These are phyloP conservation scores for Psix sp. DNA, from an alignment of 1,140 invertebrate genomes.

Conservation along the genomic window DNA sequence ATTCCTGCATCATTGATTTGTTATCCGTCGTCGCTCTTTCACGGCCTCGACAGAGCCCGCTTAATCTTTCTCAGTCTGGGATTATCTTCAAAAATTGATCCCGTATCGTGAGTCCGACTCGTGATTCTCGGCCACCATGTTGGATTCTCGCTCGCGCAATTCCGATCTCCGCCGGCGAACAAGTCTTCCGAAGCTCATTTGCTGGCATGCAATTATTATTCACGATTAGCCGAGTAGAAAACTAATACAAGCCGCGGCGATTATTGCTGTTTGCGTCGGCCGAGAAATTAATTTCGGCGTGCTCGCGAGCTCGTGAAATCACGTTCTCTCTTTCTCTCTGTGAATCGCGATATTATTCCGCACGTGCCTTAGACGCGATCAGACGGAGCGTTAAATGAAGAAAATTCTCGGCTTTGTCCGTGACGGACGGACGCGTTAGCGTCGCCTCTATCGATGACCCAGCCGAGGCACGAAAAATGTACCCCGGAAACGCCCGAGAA, in stretches of 20 bases:
- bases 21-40: conserved; percentile 15
- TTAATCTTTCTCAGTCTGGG: conserved; percentile 8
- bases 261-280: conserved; percentile 49
- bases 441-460: conserved; percentile 9
- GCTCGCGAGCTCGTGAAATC: conserved; percentile 57
- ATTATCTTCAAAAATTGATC: conserved; percentile 9
- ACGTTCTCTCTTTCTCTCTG: conserved; percentile 42
- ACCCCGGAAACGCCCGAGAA: conserved; percentile 24
- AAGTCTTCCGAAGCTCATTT: conserved; percentile 24
- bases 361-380: conserved; percentile 25
- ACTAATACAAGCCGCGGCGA: conserved; percentile 49
- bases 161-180: not conserved
- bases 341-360: conserved; percentile 37
- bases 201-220: conserved; percentile 53
- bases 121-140: not conserved
- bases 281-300: conserved; percentile 59
- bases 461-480: conserved; percentile 13
- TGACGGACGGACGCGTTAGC: conserved; percentile 17
- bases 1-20: conserved; percentile 42
- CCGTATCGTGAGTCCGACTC: not conserved
- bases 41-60: not conserved
- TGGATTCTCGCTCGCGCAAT: not conserved
- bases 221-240: conserved; percentile 66
- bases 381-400: conserved; percentile 35
- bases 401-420: conserved; percentile 43